Evolutionary conservation across 2,888 invertebrate genomes (phyloP).

Genomic region (Aspidiotus destructor): DNA sequence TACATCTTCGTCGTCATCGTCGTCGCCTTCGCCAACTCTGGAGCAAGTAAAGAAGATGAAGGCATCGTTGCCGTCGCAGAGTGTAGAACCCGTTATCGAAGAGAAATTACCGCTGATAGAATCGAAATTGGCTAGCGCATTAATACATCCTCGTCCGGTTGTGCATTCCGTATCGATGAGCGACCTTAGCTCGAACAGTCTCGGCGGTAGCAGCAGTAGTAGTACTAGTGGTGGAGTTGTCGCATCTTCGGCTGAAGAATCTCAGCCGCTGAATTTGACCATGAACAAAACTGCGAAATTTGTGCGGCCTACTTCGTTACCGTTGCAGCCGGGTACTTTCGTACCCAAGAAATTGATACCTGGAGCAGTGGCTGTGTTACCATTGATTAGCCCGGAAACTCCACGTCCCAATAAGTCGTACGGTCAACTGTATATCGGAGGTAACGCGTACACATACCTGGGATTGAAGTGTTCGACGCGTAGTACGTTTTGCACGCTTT

Average conservation of each 20-base stretch:
- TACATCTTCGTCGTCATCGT: constrained; percentile 32
- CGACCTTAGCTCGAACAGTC: not conserved
- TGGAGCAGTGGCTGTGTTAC: constrained; percentile 70
- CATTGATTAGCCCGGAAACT: constrained; percentile 81
- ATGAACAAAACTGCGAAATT: constrained; percentile 42
- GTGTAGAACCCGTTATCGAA: constrained; percentile 17
- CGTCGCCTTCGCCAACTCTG: constrained; percentile 32
- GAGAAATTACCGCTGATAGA: constrained; percentile 38
- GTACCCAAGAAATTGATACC: constrained; percentile 72
- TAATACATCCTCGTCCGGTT: constrained; percentile 39
- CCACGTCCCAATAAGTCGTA: constrained; percentile 81
- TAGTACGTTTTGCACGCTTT: constrained; percentile 84
- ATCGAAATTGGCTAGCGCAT: constrained; percentile 44
- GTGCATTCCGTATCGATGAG: constrained; percentile 8
- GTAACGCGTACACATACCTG: constrained; percentile 83
- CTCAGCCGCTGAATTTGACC: constrained; percentile 52
- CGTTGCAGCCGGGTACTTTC: constrained; percentile 73
- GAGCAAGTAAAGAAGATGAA: constrained; percentile 23
- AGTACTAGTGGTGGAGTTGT: not conserved
- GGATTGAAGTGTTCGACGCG: constrained; percentile 83
- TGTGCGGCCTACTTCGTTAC: constrained; percentile 68
- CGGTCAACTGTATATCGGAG: constrained; percentile 78
- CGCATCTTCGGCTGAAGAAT: constrained; percentile 11
- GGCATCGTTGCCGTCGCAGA: not conserved
- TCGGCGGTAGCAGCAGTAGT: constrained; percentile 7